Evolutionary conservation across 2,797 vertebrate species (phyloP).

Genomic region (Sarcophilus harrisii): DNA sequence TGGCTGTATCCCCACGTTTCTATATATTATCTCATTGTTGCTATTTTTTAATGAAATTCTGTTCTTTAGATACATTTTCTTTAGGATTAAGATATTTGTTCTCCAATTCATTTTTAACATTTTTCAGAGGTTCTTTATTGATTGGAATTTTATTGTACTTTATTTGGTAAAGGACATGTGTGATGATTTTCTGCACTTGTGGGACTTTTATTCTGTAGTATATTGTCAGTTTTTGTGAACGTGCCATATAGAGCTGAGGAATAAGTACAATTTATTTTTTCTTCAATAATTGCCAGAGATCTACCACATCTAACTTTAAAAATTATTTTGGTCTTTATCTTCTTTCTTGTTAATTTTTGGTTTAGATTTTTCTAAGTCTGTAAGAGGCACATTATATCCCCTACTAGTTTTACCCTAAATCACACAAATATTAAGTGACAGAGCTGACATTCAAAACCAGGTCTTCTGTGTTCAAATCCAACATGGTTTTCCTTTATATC

Average conservation of each 20-base stretch:
- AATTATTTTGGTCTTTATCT: neutral
- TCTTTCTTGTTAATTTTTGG: neutral
- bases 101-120: neutral
- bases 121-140: neutral
- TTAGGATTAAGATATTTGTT: neutral
- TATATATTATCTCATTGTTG: neutral
- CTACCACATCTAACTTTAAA: neutral
- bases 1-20: neutral
- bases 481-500: neutral
- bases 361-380: neutral
- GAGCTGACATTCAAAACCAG: neutral
- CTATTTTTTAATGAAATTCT: neutral
- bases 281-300: neutral
- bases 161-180: neutral
- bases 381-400: neutral
- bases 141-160: neutral
- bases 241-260: neutral
- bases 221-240: neutral
- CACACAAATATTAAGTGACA: neutral
- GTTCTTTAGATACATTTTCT: neutral
- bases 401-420: neutral
- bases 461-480: neutral
- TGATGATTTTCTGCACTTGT: neutral
- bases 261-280: neutral
- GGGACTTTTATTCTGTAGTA: neutral